These are phyloP conservation scores for Lepidurus arcticus DNA, from an alignment of 1,140 invertebrate species.

Conservation along the genomic window DNA sequence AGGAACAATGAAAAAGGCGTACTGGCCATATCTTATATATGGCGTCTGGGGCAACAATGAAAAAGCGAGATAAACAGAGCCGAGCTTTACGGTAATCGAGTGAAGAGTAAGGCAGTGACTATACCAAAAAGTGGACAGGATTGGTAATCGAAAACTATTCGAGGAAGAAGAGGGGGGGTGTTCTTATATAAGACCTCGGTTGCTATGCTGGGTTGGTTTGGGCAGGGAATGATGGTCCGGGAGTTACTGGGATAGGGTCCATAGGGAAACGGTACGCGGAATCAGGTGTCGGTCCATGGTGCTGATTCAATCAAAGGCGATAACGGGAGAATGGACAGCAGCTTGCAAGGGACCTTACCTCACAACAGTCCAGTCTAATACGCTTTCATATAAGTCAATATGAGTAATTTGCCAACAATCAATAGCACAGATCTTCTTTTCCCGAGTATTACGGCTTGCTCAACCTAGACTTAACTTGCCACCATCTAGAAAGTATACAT, in stretches of 20 bases:
- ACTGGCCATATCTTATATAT: too few species aligned
- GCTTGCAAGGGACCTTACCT: neutral
- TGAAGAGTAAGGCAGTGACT: neutral
- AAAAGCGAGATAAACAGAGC: neutral
- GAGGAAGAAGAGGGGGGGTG: neutral
- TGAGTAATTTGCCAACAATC: slow-evolving; percentile 1
- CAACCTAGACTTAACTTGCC: too few species aligned
- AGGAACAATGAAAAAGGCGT: too few species aligned
- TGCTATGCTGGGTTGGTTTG: neutral
- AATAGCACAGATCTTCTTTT: neutral
- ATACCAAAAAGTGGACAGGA: neutral
- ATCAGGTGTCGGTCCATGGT: slow-evolving; percentile 15
- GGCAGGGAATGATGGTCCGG: neutral
- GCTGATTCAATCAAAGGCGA: slow-evolving; percentile 19
- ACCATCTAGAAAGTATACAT: too few species aligned
- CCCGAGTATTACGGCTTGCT: too few species aligned
- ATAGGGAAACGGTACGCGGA: neutral
- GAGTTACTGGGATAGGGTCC: neutral
- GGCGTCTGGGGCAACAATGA: neutral
- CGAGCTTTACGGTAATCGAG: slow-evolving; percentile 3
- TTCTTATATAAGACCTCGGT: neutral
- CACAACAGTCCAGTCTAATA: neutral
- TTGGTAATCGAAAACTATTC: neutral
- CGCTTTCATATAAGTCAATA: neutral
- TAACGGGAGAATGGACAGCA: slow-evolving; percentile 17